Conservation (phyloP, 2,113 vertebrate species). For the Bujurquina vittata region DNA sequence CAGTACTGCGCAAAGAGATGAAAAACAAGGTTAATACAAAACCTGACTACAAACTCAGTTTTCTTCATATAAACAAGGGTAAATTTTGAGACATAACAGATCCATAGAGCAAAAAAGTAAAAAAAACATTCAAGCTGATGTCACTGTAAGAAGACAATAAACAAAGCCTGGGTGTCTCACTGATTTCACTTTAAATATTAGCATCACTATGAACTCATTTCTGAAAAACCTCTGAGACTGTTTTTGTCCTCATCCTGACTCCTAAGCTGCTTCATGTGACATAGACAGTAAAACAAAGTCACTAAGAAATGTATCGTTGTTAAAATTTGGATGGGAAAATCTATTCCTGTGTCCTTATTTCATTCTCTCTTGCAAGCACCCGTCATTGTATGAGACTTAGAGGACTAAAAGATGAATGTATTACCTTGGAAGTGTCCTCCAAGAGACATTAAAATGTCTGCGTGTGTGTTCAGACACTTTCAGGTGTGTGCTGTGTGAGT, state of each 20-base stretch:
- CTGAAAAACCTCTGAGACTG: background rate
- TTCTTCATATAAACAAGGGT: background rate
- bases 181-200: background rate
- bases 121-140: background rate
- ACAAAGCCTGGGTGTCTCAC: background rate
- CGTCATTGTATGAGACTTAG: background rate
- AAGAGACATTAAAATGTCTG: conserved; percentile 22
- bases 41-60: too few relatives aligned
- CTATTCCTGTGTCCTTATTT: background rate
- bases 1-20: background rate
- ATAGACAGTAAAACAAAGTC: background rate
- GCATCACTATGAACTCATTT: background rate
- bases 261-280: background rate
- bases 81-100: background rate
- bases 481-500: background rate
- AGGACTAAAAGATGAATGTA: background rate
- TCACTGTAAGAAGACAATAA: too few relatives aligned
- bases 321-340: background rate
- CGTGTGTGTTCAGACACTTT: conserved; percentile 26
- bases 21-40: too few relatives aligned
- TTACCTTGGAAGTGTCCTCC: background rate
- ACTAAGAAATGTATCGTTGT: background rate
- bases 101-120: background rate
- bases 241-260: background rate
- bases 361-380: background rate